Evolutionary conservation across 2,113 vertebrate genomes (phyloP).

Genomic region (Scytalopus superciliaris): DNA sequence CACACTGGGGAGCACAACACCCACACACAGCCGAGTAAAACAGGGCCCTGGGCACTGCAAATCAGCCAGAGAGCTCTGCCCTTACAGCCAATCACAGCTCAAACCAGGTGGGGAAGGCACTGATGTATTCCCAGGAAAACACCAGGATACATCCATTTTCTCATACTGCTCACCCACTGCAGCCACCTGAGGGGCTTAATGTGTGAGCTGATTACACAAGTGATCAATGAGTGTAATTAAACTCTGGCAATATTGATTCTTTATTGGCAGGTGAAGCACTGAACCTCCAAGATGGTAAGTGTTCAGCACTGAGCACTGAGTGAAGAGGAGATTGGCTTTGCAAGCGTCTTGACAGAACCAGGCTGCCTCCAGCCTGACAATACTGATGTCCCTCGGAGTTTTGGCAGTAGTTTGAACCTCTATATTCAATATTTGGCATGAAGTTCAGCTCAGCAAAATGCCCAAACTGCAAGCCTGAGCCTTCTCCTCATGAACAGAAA

Average conservation of each 20-base stretch:
- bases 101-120: not conserved
- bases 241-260: not conserved
- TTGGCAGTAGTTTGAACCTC: not conserved
- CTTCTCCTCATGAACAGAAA: not conserved
- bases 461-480: not conserved
- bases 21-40: not conserved
- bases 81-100: too few species aligned
- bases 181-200: not conserved
- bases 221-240: not conserved
- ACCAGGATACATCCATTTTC: not conserved
- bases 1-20: too few species aligned
- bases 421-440: not conserved
- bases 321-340: rapidly evolving
- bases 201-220: not conserved
- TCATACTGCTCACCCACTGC: not conserved
- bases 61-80: not conserved
- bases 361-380: not conserved
- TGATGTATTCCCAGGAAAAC: not conserved
- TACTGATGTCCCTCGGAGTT: not conserved
- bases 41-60: too few species aligned
- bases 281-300: not conserved
- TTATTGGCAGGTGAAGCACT: not conserved
- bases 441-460: not conserved
- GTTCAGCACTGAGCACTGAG: not conserved
- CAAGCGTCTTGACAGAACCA: not conserved